Percentiles rank a stretch among this genome's conserved stretches.
Evolutionary conservation across 2,888 invertebrate species (phyloP).

Genomic region (Drosophila paucipuncta): DNA sequence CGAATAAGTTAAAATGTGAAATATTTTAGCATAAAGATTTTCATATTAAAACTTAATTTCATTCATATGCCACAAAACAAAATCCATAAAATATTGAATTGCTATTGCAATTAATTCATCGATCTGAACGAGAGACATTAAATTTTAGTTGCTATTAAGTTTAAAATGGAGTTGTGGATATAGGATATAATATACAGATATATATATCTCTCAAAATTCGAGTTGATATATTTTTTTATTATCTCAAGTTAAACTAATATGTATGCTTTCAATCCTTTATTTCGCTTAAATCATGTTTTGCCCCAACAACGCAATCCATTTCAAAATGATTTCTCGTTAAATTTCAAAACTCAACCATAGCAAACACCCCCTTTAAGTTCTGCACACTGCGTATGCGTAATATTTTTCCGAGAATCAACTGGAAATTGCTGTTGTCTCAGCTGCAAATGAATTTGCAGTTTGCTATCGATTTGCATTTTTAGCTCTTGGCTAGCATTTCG

Average conservation of each 20-base stretch:
- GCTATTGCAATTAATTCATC: not conserved
- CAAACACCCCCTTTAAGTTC: not conserved
- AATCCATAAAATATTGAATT: not conserved
- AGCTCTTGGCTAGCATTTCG: conserved; percentile 37
- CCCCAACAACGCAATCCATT: conserved; percentile 5
- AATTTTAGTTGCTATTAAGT: not conserved
- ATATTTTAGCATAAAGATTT: not conserved
- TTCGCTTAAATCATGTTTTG: not conserved
- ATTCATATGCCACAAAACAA: conserved; percentile 2
- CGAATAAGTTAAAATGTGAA: not conserved
- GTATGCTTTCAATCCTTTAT: not conserved
- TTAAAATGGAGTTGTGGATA: not conserved
- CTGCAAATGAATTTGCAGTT: conserved; percentile 38
- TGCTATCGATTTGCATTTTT: conserved; percentile 37
- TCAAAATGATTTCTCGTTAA: not conserved
- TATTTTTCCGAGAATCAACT: conserved; percentile 31
- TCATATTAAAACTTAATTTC: not conserved
- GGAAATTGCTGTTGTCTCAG: conserved; percentile 26
- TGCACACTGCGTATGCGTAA: conserved; percentile 31
- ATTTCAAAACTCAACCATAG: not conserved
- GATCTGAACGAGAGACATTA: not conserved
- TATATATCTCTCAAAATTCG: not conserved
- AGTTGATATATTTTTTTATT: not conserved
- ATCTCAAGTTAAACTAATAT: not conserved
- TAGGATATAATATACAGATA: not conserved